Evolutionary conservation across 1,140 invertebrate genomes (phyloP).

Genomic region (Apolygus lucorum): DNA sequence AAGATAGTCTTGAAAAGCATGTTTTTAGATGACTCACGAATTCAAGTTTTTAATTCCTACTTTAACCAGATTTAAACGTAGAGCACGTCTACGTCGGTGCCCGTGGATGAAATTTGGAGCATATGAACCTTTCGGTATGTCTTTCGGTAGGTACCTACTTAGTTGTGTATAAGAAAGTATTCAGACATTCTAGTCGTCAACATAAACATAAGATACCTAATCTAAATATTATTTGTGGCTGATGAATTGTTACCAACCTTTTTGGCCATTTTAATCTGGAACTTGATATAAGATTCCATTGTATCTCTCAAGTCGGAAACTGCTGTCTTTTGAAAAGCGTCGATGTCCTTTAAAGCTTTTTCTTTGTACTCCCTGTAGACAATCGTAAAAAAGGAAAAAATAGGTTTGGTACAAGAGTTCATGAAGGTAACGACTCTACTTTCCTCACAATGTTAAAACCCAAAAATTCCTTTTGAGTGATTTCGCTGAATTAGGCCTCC

Average conservation of each 20-base stretch:
- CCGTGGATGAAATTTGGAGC: not conserved
- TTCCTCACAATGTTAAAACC: not conserved
- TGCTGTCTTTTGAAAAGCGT: constrained; percentile 70
- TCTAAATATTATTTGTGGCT: not conserved
- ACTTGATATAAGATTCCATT: constrained; percentile 59
- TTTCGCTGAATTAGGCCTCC: not conserved
- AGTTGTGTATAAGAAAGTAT: not conserved
- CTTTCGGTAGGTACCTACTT: not conserved
- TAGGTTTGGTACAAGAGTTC: not conserved
- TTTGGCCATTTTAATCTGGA: constrained; percentile 71
- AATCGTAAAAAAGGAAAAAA: constrained; percentile 36
- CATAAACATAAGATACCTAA: not conserved
- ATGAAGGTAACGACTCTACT: not conserved
- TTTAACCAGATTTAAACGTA: too few relatives aligned
- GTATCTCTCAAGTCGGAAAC: constrained; percentile 66
- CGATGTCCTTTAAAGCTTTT: constrained; percentile 61
- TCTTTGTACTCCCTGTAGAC: constrained; percentile 59
- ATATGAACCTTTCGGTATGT: not conserved
- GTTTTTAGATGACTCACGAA: too few relatives aligned
- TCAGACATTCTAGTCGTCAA: not conserved
- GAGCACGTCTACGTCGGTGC: too few relatives aligned
- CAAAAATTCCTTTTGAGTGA: constrained; percentile 21
- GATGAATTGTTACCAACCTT: constrained; percentile 55
- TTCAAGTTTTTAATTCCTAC: too few relatives aligned
- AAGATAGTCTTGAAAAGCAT: too few relatives aligned